Percentiles rank a stretch among this genome's conserved stretches.
Conservation (phyloP, 2,113 vertebrate species). For the Dendrocopos noguchii region DNA sequence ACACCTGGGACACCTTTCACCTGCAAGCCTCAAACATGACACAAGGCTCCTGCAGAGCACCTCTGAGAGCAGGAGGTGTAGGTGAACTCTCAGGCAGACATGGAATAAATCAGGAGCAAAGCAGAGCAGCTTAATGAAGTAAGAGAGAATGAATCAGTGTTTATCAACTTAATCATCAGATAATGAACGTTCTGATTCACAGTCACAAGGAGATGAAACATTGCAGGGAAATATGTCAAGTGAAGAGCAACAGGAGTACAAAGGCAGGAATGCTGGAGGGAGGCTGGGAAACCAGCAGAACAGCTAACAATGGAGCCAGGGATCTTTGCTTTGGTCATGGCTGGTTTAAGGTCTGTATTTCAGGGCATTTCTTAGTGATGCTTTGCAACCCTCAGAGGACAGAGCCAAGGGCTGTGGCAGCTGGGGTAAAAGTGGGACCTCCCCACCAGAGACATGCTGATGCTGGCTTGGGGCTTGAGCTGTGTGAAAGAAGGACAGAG, state of each 20-base stretch:
- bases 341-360: not conserved
- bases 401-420: not conserved
- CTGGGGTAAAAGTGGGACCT: not conserved
- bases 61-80: not conserved
- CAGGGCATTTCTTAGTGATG: not conserved
- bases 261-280: not conserved
- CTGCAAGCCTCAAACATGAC: not conserved
- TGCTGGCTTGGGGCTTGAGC: not conserved
- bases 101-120: not conserved
- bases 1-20: rapidly evolving
- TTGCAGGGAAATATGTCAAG: not conserved
- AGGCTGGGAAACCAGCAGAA: not conserved
- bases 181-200: slow-evolving; percentile 47
- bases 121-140: not conserved
- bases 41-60: not conserved
- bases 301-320: not conserved
- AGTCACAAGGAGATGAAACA: slow-evolving; percentile 35
- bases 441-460: not conserved
- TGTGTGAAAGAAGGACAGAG: not conserved
- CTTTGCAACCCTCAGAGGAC: not conserved
- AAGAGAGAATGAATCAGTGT: slow-evolving; percentile 17
- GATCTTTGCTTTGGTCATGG: not conserved
- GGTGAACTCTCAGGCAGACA: not conserved
- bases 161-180: slow-evolving; percentile 26
- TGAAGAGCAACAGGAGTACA: not conserved